Evolutionary conservation across 2,797 vertebrate species (phyloP).

Genomic region (Thalassophryne amazonica): DNA sequence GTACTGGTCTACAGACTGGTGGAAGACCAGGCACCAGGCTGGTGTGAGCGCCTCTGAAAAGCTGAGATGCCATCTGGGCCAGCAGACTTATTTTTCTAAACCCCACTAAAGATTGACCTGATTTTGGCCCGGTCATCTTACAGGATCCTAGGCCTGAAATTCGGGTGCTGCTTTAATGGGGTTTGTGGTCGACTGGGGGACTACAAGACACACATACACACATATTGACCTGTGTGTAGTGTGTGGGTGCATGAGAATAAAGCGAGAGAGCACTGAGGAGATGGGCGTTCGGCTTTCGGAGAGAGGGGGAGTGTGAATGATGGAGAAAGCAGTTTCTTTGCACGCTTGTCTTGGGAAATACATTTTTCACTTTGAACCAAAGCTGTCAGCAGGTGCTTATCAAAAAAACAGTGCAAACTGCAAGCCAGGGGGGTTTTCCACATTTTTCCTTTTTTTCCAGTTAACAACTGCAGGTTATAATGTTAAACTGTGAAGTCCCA

Average conservation of each 20-base stretch:
- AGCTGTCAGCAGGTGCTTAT: conserved; percentile 64
- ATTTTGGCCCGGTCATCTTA: conserved; percentile 61
- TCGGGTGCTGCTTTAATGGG: conserved; percentile 71
- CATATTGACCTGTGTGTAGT: conserved; percentile 49
- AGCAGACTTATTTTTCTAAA: too few relatives aligned
- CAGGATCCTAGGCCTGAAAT: conserved; percentile 60
- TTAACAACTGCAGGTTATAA: conserved; percentile 13
- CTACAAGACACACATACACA: conserved; percentile 32
- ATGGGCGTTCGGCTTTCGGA: conserved; percentile 23
- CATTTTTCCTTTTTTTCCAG: conserved; percentile 16
- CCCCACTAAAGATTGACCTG: too few relatives aligned
- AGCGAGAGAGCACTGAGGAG: conserved; percentile 27
- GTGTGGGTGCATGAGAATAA: not conserved
- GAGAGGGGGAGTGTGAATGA: conserved; percentile 11
- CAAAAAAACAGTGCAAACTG: conserved; percentile 52
- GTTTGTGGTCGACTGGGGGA: conserved; percentile 46
- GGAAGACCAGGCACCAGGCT: too few relatives aligned
- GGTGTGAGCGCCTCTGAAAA: too few relatives aligned
- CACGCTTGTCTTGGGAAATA: conserved; percentile 42
- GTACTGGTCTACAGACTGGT: too few relatives aligned
- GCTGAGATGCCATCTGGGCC: too few relatives aligned
- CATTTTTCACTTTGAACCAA: conserved; percentile 51
- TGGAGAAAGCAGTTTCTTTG: conserved; percentile 15
- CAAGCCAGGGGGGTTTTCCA: too few relatives aligned
- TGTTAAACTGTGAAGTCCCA: conserved; percentile 8